Evolutionary conservation across 2,888 invertebrate species (phyloP).

Genomic region (Trichogramma dendrolimi): DNA sequence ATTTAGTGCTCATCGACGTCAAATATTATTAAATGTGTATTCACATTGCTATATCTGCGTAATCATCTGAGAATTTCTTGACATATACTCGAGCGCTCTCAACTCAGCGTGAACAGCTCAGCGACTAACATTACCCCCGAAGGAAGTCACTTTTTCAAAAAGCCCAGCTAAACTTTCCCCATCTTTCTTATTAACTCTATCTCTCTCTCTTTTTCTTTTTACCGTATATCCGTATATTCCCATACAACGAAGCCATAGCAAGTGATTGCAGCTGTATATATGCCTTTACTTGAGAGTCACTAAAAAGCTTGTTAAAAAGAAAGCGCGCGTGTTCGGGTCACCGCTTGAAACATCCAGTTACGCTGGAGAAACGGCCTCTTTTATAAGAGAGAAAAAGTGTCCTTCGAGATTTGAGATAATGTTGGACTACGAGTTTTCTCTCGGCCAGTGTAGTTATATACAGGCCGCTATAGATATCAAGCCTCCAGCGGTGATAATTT

Average conservation of each 20-base stretch:
- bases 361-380: conserved; percentile 7
- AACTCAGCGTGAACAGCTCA: too few relatives aligned
- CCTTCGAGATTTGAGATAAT: conserved; percentile 22
- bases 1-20: too few relatives aligned
- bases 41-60: too few relatives aligned
- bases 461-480: conserved; percentile 8
- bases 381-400: conserved; percentile 22
- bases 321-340: conserved; percentile 3
- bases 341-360: conserved; percentile 20
- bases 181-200: not conserved
- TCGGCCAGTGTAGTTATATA: not conserved
- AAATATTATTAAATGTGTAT: too few relatives aligned
- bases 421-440: not conserved
- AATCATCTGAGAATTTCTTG: too few relatives aligned
- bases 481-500: conserved; percentile 16
- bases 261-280: too few relatives aligned
- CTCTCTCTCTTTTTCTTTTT: not conserved
- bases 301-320: conserved; percentile 25
- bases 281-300: not conserved
- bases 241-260: too few relatives aligned
- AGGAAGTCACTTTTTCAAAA: too few relatives aligned
- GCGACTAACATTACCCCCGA: too few relatives aligned
- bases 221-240: not conserved
- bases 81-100: too few relatives aligned
- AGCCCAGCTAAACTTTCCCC: not conserved